A percentile compares a stretch with the other conserved stretches of the same genome.
Evolutionary conservation across 1,140 invertebrate genomes (phyloP).

Genomic region (Ephestia elutella): DNA sequence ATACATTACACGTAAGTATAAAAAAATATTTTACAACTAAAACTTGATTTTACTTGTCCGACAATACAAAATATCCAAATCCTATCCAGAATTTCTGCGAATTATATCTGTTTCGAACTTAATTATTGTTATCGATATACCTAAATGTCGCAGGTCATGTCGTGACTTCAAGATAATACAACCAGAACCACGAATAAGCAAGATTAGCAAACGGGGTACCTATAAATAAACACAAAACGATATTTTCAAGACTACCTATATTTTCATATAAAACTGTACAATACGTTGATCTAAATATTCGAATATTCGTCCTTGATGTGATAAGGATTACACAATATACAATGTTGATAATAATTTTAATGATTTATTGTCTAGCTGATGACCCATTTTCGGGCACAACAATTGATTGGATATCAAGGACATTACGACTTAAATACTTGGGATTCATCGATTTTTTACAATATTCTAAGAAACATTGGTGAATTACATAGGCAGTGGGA

Average conservation of each 20-base stretch:
- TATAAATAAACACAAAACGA: not conserved
- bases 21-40: not conserved
- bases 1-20: not conserved
- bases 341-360: not conserved
- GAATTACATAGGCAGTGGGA: too few relatives aligned
- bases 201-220: not conserved
- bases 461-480: not conserved
- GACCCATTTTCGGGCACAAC: not conserved
- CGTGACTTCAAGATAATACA: not conserved
- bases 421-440: not conserved
- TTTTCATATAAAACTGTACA: not conserved
- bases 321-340: not conserved
- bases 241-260: not conserved
- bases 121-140: not conserved
- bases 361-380: conserved; percentile 1
- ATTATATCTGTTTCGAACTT: not conserved
- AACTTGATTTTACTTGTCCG: too few relatives aligned
- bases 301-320: too few relatives aligned
- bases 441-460: not conserved
- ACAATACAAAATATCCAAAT: not conserved
- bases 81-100: not conserved
- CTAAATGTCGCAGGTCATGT: not conserved
- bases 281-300: too few relatives aligned
- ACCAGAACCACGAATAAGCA: not conserved
- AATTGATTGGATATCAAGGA: not conserved